Conservation (phyloP, 1,140 invertebrate species). For the Drosophila simulans region DNA sequence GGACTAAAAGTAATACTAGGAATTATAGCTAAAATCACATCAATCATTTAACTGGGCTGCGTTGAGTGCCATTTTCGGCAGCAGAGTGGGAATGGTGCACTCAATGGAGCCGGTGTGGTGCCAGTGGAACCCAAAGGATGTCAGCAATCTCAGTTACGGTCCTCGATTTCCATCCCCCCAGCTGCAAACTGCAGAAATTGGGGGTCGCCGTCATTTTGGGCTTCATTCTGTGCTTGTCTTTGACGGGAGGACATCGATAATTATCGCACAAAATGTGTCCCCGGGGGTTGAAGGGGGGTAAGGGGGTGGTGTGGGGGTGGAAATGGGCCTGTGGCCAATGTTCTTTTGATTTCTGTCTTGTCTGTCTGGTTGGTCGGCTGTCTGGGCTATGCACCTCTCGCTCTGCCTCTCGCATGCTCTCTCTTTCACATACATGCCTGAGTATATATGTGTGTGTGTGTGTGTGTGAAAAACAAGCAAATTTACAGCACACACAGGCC, state of each 20-base stretch:
- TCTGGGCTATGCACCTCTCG: neutral
- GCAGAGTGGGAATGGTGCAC: neutral
- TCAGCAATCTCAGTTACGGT: conserved; percentile 43
- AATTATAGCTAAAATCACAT: no score
- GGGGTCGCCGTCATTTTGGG: conserved; percentile 51
- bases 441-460: neutral
- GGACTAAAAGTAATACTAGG: no score
- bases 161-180: conserved; percentile 9
- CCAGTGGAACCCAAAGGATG: conserved; percentile 17
- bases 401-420: neutral
- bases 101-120: neutral
- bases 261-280: conserved; percentile 67
- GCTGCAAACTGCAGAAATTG: conserved; percentile 10
- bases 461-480: conserved; percentile 53
- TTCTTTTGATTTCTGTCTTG: conserved; percentile 56
- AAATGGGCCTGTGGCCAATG: conserved; percentile 50
- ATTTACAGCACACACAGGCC: conserved; percentile 54
- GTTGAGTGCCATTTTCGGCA: conserved; percentile 15
- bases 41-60: neutral
- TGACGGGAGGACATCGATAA: conserved; percentile 68
- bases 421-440: neutral
- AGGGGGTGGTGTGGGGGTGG: neutral
- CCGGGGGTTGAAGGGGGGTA: conserved; percentile 6
- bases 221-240: conserved; percentile 46
- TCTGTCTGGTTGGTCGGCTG: conserved; percentile 7